phyloP scores from a whole-genome alignment of 2,888 invertebrate species.

The Mystacides longicornis region DNA sequence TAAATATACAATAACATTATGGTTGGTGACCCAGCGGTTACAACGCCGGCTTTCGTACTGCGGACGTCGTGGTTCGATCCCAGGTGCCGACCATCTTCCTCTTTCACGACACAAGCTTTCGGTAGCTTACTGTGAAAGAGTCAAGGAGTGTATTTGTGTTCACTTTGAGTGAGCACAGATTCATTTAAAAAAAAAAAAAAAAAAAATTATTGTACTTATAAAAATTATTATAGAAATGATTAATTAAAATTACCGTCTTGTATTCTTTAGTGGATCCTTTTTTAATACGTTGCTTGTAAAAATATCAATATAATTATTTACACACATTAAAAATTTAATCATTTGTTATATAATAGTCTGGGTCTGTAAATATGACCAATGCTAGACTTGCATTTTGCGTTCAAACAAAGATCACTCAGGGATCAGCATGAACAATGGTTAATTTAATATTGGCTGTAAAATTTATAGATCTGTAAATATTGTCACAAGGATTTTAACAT shows the following conservation, averaged over 20 bases:
- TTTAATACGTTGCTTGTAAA: conserved; percentile 22
- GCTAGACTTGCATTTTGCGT: background rate
- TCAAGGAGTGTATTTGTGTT: too few relatives aligned
- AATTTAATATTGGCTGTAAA: too few relatives aligned
- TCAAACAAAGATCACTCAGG: background rate
- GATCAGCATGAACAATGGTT: background rate
- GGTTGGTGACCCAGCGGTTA: too few relatives aligned
- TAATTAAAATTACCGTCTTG: conserved; percentile 25
- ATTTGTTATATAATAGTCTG: background rate
- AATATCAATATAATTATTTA: background rate
- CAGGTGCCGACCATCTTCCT: too few relatives aligned
- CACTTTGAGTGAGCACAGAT: background rate
- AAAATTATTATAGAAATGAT: background rate
- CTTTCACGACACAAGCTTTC: too few relatives aligned
- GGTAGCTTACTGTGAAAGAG: too few relatives aligned
- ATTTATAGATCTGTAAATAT: too few relatives aligned
- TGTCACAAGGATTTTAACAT: too few relatives aligned
- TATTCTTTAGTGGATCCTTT: conserved; percentile 11
- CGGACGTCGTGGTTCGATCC: too few relatives aligned
- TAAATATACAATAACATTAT: background rate
- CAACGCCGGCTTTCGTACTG: too few relatives aligned
- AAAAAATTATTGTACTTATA: conserved; percentile 3
- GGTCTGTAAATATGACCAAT: background rate
- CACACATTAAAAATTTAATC: background rate
- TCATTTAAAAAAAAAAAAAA: background rate